A percentile compares a stretch with the other conserved stretches of the same genome.
phyloP scores from a whole-genome alignment of 2,113 vertebrate genomes.

The Bambusicola thoracicus region DNA sequence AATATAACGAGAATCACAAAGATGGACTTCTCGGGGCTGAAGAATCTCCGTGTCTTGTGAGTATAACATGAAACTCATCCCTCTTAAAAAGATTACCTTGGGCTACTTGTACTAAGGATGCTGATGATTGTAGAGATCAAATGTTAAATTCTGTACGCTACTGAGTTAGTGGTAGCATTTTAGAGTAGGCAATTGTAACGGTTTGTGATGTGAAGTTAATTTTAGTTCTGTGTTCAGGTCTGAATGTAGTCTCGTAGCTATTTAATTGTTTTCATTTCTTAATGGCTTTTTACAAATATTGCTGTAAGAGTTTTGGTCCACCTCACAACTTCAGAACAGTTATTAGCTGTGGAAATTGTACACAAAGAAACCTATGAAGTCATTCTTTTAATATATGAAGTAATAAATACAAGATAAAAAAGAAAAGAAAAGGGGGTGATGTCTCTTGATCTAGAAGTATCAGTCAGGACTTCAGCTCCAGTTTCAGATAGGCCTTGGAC shows the following conservation, averaged over 20 bases:
- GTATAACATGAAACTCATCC: constrained; percentile 55
- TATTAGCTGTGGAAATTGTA: background rate
- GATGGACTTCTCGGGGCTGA: constrained; percentile 92
- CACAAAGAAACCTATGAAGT: background rate
- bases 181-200: background rate
- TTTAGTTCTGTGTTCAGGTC: background rate
- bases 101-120: background rate
- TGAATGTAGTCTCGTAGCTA: background rate
- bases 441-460: background rate
- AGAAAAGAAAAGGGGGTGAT: background rate
- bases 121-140: background rate
- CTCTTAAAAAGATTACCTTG: fast-evolving
- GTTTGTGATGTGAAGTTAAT: background rate
- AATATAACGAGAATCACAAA: constrained; percentile 97
- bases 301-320: background rate
- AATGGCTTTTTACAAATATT: background rate
- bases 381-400: background rate
- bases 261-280: background rate
- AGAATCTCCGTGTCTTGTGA: constrained; percentile 97
- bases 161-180: background rate
- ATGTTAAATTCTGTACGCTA: background rate
- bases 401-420: background rate
- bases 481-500: background rate
- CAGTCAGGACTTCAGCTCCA: background rate
- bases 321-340: background rate